Evolutionary conservation across 2,888 invertebrate species (phyloP).

Genomic region (Prionchulus punctatus): DNA sequence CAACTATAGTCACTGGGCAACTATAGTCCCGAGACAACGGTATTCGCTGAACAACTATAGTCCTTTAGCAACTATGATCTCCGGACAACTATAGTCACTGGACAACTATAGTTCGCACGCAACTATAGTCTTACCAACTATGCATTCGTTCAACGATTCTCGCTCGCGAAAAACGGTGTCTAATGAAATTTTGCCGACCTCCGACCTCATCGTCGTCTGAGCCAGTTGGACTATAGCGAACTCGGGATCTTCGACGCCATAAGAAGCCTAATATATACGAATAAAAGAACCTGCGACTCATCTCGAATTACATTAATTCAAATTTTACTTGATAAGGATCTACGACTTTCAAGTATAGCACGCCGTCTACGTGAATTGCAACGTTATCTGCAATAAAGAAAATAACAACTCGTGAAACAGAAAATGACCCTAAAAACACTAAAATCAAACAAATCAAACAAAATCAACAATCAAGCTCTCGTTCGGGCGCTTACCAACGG

Average conservation of each 20-base stretch:
- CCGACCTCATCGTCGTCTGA: constrained; percentile 98
- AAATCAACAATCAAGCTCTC: constrained; percentile 1
- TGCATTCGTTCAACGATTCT: constrained; percentile 79
- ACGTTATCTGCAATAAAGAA: constrained; percentile 61
- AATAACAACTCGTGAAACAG: background rate
- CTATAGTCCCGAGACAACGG: too few relatives aligned
- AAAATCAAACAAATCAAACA: constrained; percentile 5
- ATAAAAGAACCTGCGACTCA: background rate
- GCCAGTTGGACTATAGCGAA: constrained; percentile 97
- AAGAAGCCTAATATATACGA: constrained; percentile 55
- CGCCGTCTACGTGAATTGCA: constrained; percentile 85
- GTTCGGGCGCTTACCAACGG: constrained; percentile 47
- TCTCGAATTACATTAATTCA: background rate
- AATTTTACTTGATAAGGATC: constrained; percentile 67
- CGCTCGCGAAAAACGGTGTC: constrained; percentile 93
- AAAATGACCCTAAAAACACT: constrained; percentile 7
- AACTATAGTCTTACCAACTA: constrained; percentile 46
- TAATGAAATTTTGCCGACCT: constrained; percentile 85
- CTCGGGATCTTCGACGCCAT: constrained; percentile 97
- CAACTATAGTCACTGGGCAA: too few relatives aligned
- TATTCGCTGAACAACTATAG: too few relatives aligned
- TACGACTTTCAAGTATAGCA: constrained; percentile 76
- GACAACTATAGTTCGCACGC: background rate
- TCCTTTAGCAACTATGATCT: too few relatives aligned
- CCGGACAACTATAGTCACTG: too few relatives aligned